Conservation (phyloP, 2,797 vertebrate genomes). For the Enteromius mattozi region DNA sequence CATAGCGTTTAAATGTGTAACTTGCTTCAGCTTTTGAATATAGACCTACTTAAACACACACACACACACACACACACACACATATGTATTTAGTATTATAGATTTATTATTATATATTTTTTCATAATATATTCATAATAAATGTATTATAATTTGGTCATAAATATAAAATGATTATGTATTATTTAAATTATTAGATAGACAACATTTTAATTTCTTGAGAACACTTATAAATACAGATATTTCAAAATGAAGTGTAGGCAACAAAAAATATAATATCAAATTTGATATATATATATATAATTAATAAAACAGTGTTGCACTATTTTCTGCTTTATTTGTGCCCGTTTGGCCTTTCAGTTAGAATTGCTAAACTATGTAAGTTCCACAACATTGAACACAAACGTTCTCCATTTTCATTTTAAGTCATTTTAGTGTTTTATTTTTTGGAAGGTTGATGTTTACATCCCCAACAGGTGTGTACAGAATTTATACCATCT, state of each 20-base stretch:
- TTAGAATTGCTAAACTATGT: not conserved
- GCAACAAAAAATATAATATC: too few relatives aligned
- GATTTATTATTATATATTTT: too few relatives aligned
- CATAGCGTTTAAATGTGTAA: not conserved
- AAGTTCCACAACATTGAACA: not conserved
- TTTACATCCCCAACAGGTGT: conserved; percentile 43
- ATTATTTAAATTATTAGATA: not conserved
- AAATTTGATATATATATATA: too few relatives aligned
- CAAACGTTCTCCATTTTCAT: not conserved
- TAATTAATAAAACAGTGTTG: not conserved
- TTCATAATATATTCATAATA: not conserved
- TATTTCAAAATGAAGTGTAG: not conserved
- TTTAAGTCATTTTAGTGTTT: conserved; percentile 47
- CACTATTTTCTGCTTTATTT: not conserved
- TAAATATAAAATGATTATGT: not conserved
- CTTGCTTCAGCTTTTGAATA: not conserved
- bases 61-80: too few relatives aligned
- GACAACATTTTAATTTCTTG: not conserved
- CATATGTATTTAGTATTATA: too few relatives aligned
- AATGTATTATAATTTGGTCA: not conserved
- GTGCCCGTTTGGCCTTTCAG: not conserved
- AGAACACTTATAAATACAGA: not conserved
- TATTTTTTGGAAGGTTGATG: conserved; percentile 51
- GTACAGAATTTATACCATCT: conserved; percentile 34
- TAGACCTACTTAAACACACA: not conserved